Percentiles rank a stretch among this genome's conserved stretches.
These are phyloP conservation scores for Podotricha telesiphe DNA, from an alignment of 2,888 invertebrate species.

Conservation along the genomic window DNA sequence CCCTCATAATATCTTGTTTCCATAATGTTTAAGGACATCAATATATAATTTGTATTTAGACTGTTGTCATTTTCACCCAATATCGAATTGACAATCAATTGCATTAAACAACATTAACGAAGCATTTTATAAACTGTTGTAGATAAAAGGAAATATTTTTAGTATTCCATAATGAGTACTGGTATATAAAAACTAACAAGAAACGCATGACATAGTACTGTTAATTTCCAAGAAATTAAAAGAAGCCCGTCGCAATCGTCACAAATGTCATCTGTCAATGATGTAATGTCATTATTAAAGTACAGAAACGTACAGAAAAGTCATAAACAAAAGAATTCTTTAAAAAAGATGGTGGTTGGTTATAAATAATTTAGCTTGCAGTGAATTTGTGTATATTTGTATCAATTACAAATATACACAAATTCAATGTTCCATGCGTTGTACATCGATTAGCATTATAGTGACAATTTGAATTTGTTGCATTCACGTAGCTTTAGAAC, in stretches of 20 bases:
- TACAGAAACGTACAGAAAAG: slow-evolving; percentile 6
- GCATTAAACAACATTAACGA: slow-evolving; percentile 38
- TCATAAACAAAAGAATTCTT: too few relatives aligned
- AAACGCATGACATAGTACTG: slow-evolving; percentile 44
- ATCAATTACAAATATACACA: too few relatives aligned
- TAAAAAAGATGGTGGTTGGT: too few relatives aligned
- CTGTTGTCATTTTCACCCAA: slow-evolving; percentile 51
- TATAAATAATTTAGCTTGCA: too few relatives aligned
- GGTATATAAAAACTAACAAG: slow-evolving; percentile 21
- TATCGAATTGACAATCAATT: slow-evolving; percentile 36
- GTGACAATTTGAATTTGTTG: too few relatives aligned
- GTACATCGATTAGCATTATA: too few relatives aligned
- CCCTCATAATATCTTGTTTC: slow-evolving; percentile 84
- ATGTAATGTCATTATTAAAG: neutral
- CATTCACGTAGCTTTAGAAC: too few relatives aligned
- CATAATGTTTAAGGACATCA: slow-evolving; percentile 66
- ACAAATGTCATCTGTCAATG: slow-evolving; percentile 31
- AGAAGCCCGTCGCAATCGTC: slow-evolving; percentile 23
- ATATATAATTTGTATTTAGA: slow-evolving; percentile 51
- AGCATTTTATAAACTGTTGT: slow-evolving; percentile 33
- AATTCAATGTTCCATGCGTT: too few relatives aligned
- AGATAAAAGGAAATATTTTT: slow-evolving; percentile 7
- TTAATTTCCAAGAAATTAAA: slow-evolving; percentile 45
- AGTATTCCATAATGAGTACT: slow-evolving; percentile 15
- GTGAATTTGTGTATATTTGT: too few relatives aligned